phyloP scores from a whole-genome alignment of 1,140 invertebrate genomes.

The Drosophila nikananu region DNA sequence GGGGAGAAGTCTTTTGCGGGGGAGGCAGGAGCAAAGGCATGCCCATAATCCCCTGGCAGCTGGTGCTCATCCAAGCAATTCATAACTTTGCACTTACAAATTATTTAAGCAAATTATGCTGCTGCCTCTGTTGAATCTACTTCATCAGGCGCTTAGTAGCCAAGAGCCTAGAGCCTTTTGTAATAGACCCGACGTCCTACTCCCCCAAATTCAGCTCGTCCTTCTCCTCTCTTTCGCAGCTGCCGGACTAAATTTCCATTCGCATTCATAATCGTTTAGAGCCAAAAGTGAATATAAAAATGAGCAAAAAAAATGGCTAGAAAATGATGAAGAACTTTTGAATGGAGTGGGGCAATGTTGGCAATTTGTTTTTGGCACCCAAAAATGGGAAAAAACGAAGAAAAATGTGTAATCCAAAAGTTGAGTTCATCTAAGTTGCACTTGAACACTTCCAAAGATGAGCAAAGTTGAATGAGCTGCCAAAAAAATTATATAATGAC shows the following conservation, averaged over 20 bases:
- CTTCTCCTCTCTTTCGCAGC: background rate
- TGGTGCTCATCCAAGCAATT: constrained; percentile 51
- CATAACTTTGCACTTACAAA: constrained; percentile 67
- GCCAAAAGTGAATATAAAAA: constrained; percentile 45
- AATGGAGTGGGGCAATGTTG: constrained; percentile 12
- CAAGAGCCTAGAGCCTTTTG: constrained; percentile 37
- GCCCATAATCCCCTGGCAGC: constrained; percentile 23
- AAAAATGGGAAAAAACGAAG: background rate
- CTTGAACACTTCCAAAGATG: constrained; percentile 46
- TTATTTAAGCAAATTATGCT: constrained; percentile 65
- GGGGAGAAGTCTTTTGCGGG: background rate
- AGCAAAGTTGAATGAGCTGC: constrained; percentile 35
- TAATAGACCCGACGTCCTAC: constrained; percentile 10
- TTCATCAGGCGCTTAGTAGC: constrained; percentile 60
- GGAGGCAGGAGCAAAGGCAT: background rate
- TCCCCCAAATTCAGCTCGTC: background rate
- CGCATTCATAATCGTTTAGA: constrained; percentile 60
- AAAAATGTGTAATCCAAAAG: constrained; percentile 40
- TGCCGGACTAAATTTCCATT: constrained; percentile 33
- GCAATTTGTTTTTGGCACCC: constrained; percentile 32
- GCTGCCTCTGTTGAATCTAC: constrained; percentile 30
- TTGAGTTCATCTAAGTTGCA: constrained; percentile 47
- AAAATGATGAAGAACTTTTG: constrained; percentile 40
- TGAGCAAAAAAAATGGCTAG: constrained; percentile 17
- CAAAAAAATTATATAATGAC: constrained; percentile 6